A percentile compares a stretch with the other conserved stretches of the same genome.
Conservation (phyloP, 2,113 vertebrate species). For the Chloebia gouldiae region DNA sequence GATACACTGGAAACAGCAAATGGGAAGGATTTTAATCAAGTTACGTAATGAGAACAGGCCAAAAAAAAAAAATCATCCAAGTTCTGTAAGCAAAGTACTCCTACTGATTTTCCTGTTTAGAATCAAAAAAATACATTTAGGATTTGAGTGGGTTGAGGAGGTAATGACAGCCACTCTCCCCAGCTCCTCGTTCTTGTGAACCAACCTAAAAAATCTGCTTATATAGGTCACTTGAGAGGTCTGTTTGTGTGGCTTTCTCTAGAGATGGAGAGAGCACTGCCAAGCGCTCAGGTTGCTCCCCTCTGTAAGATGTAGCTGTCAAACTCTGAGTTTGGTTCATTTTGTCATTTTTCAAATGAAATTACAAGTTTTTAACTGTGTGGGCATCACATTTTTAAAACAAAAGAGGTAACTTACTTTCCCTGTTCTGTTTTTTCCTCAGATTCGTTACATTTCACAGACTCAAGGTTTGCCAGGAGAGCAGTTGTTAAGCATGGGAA, state of each 20-base stretch:
- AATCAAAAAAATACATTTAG: not conserved
- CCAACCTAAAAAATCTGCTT: not conserved
- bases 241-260: not conserved
- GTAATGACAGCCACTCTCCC: not conserved
- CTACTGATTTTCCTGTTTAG: not conserved
- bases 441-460: constrained; percentile 99
- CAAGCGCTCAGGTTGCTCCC: not conserved
- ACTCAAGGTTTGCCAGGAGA: constrained; percentile 96
- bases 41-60: not conserved
- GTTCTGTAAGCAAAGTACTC: not conserved
- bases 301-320: not conserved
- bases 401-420: not conserved
- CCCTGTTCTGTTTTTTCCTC: not conserved
- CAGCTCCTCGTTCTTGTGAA: not conserved
- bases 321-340: not conserved
- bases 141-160: not conserved
- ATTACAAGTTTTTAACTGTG: not conserved
- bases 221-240: not conserved
- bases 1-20: not conserved
- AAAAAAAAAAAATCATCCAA: not conserved
- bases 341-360: not conserved
- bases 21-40: not conserved
- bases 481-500: constrained; percentile 90
- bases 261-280: not conserved
- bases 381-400: not conserved